Evolutionary conservation across 2,113 vertebrate genomes (phyloP).

Genomic region (Diadophis punctatus): DNA sequence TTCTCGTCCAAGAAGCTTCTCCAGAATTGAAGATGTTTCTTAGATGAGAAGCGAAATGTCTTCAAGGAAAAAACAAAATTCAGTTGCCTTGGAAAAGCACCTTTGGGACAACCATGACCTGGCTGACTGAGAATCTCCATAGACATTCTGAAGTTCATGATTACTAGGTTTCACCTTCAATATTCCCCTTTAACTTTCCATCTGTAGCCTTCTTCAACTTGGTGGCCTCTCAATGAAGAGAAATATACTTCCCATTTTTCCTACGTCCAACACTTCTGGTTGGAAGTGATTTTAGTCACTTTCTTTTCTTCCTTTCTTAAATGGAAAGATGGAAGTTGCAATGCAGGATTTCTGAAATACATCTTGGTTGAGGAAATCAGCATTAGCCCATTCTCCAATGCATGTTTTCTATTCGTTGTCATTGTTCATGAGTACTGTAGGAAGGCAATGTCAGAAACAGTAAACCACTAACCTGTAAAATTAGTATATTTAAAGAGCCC

Average conservation of each 20-base stretch:
- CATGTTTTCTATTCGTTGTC: background rate
- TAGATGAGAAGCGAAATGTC: background rate
- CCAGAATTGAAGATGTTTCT: background rate
- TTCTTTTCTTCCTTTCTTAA: background rate
- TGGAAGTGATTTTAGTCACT: background rate
- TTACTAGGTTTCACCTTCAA: background rate
- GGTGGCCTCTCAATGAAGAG: background rate
- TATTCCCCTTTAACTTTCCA: background rate
- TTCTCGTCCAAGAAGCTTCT: background rate
- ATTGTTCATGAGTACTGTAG: rapidly evolving
- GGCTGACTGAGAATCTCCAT: background rate
- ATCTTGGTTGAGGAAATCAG: background rate
- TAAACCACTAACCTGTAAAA: background rate
- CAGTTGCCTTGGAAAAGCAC: background rate
- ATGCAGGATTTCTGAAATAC: background rate
- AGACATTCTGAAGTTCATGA: background rate
- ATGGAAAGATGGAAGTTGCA: background rate
- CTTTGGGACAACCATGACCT: background rate
- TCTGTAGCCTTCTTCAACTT: background rate
- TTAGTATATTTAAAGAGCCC: background rate
- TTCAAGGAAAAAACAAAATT: background rate
- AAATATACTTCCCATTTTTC: background rate
- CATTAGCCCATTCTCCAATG: background rate
- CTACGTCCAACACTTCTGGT: background rate
- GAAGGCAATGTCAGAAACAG: background rate